Evolutionary conservation across 2,113 vertebrate genomes (phyloP).

Genomic region (Thamnaconus septentrionalis): DNA sequence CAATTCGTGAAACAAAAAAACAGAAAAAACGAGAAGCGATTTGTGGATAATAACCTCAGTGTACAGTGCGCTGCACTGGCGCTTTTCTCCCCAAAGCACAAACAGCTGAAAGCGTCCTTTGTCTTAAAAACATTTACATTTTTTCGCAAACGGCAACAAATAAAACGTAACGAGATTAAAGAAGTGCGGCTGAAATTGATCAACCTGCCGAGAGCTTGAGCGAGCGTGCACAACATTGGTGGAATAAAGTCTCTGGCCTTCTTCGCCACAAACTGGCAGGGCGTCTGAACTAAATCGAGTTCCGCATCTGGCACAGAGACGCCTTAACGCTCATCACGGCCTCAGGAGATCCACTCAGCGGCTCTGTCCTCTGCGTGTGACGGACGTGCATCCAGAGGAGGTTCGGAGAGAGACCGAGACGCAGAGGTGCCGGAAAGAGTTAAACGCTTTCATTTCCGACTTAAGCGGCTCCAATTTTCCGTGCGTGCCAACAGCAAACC

Average conservation of each 20-base stretch:
- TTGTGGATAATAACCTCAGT: constrained; percentile 53
- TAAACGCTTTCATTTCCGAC: constrained; percentile 38
- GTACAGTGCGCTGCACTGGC: constrained; percentile 12
- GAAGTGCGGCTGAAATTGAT: constrained; percentile 43
- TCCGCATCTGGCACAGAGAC: constrained; percentile 30
- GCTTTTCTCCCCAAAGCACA: constrained; percentile 26
- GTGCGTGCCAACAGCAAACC: constrained; percentile 46
- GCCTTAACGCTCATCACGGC: constrained; percentile 9
- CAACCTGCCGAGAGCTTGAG: too few species aligned
- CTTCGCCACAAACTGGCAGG: not conserved
- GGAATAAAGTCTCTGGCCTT: too few species aligned
- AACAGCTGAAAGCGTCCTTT: constrained; percentile 42
- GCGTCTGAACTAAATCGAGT: constrained; percentile 33
- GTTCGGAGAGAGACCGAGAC: constrained; percentile 8
- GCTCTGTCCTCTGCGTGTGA: too few species aligned
- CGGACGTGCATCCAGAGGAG: not conserved
- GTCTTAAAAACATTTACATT: constrained; percentile 55
- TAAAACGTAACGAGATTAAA: constrained; percentile 40
- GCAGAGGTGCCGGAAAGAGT: constrained; percentile 28
- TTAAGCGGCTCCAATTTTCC: constrained; percentile 40
- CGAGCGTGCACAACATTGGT: too few species aligned
- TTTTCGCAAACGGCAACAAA: constrained; percentile 22
- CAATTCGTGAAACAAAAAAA: constrained; percentile 32
- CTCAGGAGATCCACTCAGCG: constrained; percentile 14
- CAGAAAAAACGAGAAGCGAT: constrained; percentile 33